Percentiles rank a stretch among this genome's conserved stretches.
These are phyloP conservation scores for Crioceris asparagi DNA, from an alignment of 2,888 invertebrate genomes.

Conservation along the genomic window DNA sequence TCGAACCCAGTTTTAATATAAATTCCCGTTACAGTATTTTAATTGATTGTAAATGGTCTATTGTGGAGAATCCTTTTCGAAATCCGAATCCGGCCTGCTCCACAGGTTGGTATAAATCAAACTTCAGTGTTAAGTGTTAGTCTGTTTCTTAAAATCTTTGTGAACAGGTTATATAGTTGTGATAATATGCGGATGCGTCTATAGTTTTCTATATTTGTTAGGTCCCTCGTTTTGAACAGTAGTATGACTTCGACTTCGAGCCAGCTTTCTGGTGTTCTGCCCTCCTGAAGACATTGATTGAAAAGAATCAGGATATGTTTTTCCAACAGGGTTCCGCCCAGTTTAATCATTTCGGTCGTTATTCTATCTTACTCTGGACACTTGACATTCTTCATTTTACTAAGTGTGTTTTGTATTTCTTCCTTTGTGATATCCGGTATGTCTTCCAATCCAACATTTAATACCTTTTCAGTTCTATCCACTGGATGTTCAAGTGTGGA, in stretches of 20 bases:
- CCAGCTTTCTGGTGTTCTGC: slow-evolving; percentile 2
- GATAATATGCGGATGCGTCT: background rate
- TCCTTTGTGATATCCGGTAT: too few relatives aligned
- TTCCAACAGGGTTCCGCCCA: too few relatives aligned
- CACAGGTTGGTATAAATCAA: slow-evolving; percentile 1
- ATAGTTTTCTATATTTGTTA: too few relatives aligned
- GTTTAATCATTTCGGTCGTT: background rate
- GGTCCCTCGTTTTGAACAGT: slow-evolving; percentile 1
- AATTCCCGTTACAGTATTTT: too few relatives aligned
- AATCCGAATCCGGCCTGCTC: background rate
- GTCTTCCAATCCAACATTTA: too few relatives aligned
- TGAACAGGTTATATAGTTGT: background rate
- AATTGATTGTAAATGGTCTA: background rate
- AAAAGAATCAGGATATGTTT: slow-evolving; percentile 1
- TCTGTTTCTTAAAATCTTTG: slow-evolving; percentile 3
- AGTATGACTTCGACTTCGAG: slow-evolving; percentile 1
- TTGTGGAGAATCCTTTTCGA: background rate
- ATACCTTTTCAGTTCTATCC: too few relatives aligned
- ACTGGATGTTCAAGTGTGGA: too few relatives aligned
- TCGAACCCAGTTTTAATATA: too few relatives aligned
- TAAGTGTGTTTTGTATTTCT: too few relatives aligned
- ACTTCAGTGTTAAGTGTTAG: slow-evolving; percentile 3
- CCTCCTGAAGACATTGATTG: slow-evolving; percentile 2
- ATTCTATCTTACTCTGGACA: slow-evolving; percentile 1
- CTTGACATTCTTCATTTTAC: slow-evolving; percentile 1